phyloP scores from a whole-genome alignment of 2,888 invertebrate species.

The Amaurobius ferox region DNA sequence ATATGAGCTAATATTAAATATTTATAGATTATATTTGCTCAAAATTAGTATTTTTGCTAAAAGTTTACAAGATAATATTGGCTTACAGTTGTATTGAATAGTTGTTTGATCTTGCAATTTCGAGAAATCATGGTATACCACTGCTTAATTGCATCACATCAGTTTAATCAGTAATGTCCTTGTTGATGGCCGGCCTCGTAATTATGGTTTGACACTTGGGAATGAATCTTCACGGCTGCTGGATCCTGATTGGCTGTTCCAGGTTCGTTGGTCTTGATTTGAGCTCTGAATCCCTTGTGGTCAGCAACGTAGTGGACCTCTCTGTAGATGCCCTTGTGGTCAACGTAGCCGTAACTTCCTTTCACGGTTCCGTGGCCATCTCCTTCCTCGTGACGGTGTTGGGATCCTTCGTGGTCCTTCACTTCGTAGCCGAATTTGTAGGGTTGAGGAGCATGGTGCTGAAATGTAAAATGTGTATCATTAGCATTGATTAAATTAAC shows the following conservation, averaged over 20 bases:
- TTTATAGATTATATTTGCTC: no score
- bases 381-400: conserved; percentile 44
- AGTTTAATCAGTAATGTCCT: no score
- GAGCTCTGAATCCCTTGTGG: conserved; percentile 46
- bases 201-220: not conserved
- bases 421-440: conserved; percentile 51
- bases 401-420: conserved; percentile 45
- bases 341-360: conserved; percentile 56
- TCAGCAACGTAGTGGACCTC: conserved; percentile 60
- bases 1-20: no score
- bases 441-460: conserved; percentile 48
- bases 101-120: no score
- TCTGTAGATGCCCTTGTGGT: conserved; percentile 44
- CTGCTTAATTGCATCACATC: no score
- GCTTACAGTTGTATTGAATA: no score
- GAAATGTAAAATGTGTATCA: not conserved
- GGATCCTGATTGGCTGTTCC: conserved; percentile 58
- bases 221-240: conserved; percentile 30
- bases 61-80: no score
- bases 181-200: no score
- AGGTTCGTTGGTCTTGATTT: conserved; percentile 53
- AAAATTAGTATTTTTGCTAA: no score
- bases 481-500: no score
- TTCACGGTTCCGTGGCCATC: conserved; percentile 45
- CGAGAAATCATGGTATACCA: no score